Conservation (phyloP, 1,140 invertebrate genomes). For the Cepaea nemoralis region DNA sequence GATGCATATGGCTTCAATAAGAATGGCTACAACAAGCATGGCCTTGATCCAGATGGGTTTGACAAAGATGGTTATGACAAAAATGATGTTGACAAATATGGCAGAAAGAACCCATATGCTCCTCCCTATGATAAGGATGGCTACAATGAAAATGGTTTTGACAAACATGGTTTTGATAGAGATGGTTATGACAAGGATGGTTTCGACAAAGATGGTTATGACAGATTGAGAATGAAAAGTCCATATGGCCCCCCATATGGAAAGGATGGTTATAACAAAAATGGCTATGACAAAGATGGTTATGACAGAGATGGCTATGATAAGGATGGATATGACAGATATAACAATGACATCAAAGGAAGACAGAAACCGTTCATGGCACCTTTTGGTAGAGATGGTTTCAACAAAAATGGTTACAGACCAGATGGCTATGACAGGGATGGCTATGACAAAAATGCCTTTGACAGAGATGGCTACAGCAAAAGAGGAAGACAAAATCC, state of each 20-base stretch:
- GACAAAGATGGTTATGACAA: constrained; percentile 7
- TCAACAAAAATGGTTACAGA: background rate
- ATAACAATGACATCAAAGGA: background rate
- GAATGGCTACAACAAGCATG: constrained; percentile 5
- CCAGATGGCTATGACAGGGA: background rate
- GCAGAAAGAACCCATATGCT: background rate
- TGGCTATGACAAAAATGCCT: constrained; percentile 10
- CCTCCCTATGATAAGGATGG: background rate
- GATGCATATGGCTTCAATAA: constrained; percentile 2
- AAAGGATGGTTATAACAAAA: background rate
- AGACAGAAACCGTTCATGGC: background rate
- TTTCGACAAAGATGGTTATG: constrained; percentile 2
- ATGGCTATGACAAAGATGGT: constrained; percentile 1
- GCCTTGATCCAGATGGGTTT: constrained; percentile 4
- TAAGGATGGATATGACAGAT: constrained; percentile 1
- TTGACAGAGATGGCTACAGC: constrained; percentile 7
- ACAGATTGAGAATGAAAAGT: background rate
- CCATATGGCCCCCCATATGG: constrained; percentile 2
- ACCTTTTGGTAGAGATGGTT: background rate
- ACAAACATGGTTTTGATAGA: constrained; percentile 3
- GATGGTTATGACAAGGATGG: constrained; percentile 1
- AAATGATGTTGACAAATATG: constrained; percentile 8
- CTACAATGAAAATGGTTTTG: background rate
- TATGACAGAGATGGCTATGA: constrained; percentile 3
- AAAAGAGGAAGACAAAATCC: background rate